Evolutionary conservation across 2,797 vertebrate species (phyloP).

Genomic region (Lagocephalus sceleratus): DNA sequence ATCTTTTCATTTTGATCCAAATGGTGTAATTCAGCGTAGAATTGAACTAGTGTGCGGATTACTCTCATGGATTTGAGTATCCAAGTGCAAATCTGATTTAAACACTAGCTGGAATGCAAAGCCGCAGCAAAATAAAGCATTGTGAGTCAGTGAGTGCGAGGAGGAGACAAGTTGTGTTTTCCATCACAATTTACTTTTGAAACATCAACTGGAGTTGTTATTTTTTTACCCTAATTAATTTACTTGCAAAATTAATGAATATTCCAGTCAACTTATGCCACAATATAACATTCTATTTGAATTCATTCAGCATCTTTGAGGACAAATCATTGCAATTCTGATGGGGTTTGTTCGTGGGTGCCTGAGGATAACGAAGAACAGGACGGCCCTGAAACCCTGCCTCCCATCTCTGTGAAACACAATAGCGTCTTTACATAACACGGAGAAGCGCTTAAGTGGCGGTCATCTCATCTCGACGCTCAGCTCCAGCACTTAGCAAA

Average conservation of each 20-base stretch:
- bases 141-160: constrained; percentile 11
- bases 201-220: too few species aligned
- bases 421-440: constrained; percentile 44
- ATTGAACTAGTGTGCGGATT: constrained; percentile 40
- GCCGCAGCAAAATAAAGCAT: constrained; percentile 19
- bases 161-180: background rate
- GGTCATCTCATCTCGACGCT: constrained; percentile 9
- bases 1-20: constrained; percentile 52
- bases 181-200: background rate
- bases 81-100: constrained; percentile 24
- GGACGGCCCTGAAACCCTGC: constrained; percentile 10
- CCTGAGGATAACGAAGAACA: constrained; percentile 1
- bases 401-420: constrained; percentile 35
- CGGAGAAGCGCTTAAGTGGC: constrained; percentile 23
- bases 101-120: constrained; percentile 29
- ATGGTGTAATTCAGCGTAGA: constrained; percentile 40
- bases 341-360: too few species aligned
- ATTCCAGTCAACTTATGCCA: too few species aligned
- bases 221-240: too few species aligned
- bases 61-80: constrained; percentile 28
- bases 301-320: background rate
- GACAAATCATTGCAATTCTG: too few species aligned
- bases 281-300: too few species aligned
- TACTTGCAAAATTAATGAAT: too few species aligned
- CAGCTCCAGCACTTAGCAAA: constrained; percentile 6